These are phyloP conservation scores for Cuculus canorus DNA, from an alignment of 2,797 vertebrate genomes.

Conservation along the genomic window DNA sequence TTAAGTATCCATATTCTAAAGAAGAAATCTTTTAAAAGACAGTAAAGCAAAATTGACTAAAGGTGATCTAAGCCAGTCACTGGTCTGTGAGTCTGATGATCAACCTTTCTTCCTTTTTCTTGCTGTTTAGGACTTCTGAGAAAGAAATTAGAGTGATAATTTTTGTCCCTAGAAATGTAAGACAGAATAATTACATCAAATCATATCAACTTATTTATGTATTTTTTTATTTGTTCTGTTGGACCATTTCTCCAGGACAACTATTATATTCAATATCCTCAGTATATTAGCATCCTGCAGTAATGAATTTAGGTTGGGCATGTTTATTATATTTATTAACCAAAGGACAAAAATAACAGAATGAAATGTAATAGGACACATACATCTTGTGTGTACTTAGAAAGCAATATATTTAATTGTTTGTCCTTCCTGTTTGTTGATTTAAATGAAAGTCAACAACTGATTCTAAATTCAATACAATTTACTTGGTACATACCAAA, in stretches of 20 bases:
- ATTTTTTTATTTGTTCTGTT: slow-evolving; percentile 64
- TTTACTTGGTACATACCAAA: background rate
- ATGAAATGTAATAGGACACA: slow-evolving; percentile 55
- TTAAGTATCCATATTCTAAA: background rate
- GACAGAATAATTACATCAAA: slow-evolving; percentile 67
- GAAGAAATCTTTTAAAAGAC: background rate
- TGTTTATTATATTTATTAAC: slow-evolving; percentile 60
- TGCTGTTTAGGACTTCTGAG: slow-evolving; percentile 49
- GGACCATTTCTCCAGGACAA: slow-evolving; percentile 54
- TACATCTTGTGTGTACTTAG: background rate
- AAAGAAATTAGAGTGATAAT: slow-evolving; percentile 65
- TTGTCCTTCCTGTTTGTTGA: slow-evolving; percentile 21
- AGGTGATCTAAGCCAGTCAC: background rate
- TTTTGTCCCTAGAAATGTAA: slow-evolving; percentile 64
- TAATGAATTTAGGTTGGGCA: slow-evolving; percentile 65
- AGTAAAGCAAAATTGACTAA: background rate
- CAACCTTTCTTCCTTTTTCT: slow-evolving; percentile 34
- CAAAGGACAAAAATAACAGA: slow-evolving; percentile 55
- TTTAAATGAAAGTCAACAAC: slow-evolving; percentile 18
- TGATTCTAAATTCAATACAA: slow-evolving; percentile 17
- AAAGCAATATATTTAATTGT: slow-evolving; percentile 35
- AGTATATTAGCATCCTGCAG: slow-evolving; percentile 61
- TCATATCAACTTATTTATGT: slow-evolving; percentile 61
- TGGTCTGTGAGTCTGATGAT: background rate
- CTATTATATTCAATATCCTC: slow-evolving; percentile 70